These are phyloP conservation scores for Chymomyza fuscimana DNA, from an alignment of 2,888 invertebrate species.

Conservation along the genomic window DNA sequence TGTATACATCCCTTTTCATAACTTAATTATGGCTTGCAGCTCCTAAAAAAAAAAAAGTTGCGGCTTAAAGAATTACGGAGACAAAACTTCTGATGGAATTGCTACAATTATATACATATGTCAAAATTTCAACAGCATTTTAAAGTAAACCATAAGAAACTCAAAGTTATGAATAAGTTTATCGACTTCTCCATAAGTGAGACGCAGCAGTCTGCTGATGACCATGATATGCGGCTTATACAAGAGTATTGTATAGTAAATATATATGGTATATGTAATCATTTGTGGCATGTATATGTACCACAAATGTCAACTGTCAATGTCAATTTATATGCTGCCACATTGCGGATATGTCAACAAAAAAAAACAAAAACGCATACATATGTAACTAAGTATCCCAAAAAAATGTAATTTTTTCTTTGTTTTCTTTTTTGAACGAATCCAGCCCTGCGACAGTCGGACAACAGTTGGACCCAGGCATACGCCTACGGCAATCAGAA, in stretches of 20 bases:
- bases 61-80: background rate
- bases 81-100: conserved; percentile 5
- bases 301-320: conserved; percentile 73
- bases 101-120: conserved; percentile 64
- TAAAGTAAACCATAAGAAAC: conserved; percentile 60
- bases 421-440: too few relatives aligned
- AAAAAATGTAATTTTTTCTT: conserved; percentile 12
- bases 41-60: background rate
- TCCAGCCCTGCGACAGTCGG: background rate
- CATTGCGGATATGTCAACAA: conserved; percentile 73
- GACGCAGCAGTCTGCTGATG: conserved; percentile 66
- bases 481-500: conserved; percentile 22
- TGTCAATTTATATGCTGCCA: conserved; percentile 72
- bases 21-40: too few relatives aligned
- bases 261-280: background rate
- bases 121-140: conserved; percentile 72
- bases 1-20: too few relatives aligned
- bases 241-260: too few relatives aligned
- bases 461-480: background rate
- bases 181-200: conserved; percentile 66
- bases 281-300: conserved; percentile 57
- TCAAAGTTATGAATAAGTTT: conserved; percentile 44
- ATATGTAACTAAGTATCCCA: conserved; percentile 3
- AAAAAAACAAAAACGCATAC: conserved; percentile 44
- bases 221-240: conserved; percentile 24